Evolutionary conservation across 2,113 vertebrate genomes (phyloP), one percentile per base, ranked within the genome.

Genomic region (Coryphaenoides rupestris): DNA sequence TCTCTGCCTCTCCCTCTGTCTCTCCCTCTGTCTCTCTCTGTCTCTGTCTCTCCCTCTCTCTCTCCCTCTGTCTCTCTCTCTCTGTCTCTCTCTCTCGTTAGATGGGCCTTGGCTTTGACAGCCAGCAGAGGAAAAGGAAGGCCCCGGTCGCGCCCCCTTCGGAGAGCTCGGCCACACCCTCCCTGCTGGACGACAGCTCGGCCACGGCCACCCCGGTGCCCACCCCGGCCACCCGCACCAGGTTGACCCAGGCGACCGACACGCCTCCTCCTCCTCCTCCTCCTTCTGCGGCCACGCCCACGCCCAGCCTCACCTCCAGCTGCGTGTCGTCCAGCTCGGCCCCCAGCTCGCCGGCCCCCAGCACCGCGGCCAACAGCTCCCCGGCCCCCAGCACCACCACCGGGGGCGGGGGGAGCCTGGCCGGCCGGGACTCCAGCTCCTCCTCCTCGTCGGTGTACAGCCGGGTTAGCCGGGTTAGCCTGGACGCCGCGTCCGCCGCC

Each of bases 71-170:
- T 64, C 15, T 63, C 12, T 71, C 9, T 24, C 63, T 62, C 58
- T 68, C 40, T 62, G 55, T 72, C 2, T 47, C 28, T 63, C 68
- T 4, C 54, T 73, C 77, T 65, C 71, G 3, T n/a, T 65, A 98
- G 96, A 60, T 89, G 74, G 86, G 81, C 4, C 83, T 87, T 60
- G 82, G 84, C 75, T 93, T 91, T 52, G 84, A 89, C 68, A 81
- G 89, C 66, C 93, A 91, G 81, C 93, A 92, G 63, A 96, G 94
- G 84, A 99, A 97, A 85, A 89, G 95, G 16, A 93, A 92, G 73
- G 96, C 96, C 1, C 96, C 95, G 9, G 58, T 88, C 16, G 91
- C 93, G 0, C 92, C 90, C 69, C 75, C 87, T 21, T 73, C 82
- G 0, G 33, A 12, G 33, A 9, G 64, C 21, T 82, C 83, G 45